A percentile compares a stretch with the other conserved stretches of the same genome.
Evolutionary conservation across 2,797 vertebrate genomes (phyloP).

Genomic region (Sebastes cheni): DNA sequence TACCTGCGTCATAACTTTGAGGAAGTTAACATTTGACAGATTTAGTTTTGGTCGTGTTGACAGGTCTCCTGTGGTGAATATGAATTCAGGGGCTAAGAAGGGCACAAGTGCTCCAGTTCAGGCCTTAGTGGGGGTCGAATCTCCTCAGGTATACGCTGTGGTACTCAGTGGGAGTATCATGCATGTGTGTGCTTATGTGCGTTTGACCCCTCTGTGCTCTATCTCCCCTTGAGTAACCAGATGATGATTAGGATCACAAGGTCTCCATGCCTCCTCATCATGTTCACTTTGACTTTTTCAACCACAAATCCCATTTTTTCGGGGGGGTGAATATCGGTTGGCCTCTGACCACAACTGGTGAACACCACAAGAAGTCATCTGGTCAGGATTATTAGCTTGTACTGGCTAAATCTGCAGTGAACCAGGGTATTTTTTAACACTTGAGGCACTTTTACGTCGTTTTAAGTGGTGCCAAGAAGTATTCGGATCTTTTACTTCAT

Average conservation of each 20-base stretch:
- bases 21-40: slow-evolving; percentile 15
- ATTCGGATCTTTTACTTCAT: neutral
- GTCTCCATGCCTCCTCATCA: slow-evolving; percentile 64
- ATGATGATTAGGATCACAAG: slow-evolving; percentile 72
- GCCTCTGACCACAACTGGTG: slow-evolving; percentile 59
- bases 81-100: slow-evolving; percentile 28
- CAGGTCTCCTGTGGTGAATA: slow-evolving; percentile 29
- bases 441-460: neutral
- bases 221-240: slow-evolving; percentile 60
- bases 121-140: slow-evolving; percentile 12
- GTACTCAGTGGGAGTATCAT: slow-evolving; percentile 35
- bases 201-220: slow-evolving; percentile 38
- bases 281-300: slow-evolving; percentile 52
- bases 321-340: slow-evolving; percentile 13
- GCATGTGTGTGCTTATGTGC: slow-evolving; percentile 5
- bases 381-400: slow-evolving; percentile 53
- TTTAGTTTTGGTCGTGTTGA: slow-evolving; percentile 26
- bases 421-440: neutral
- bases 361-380: slow-evolving; percentile 57
- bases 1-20: slow-evolving; percentile 16
- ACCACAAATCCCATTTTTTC: slow-evolving; percentile 37
- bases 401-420: neutral
- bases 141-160: slow-evolving; percentile 33
- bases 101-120: slow-evolving; percentile 12
- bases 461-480: neutral